A percentile compares a stretch with the other conserved stretches of the same genome.
Evolutionary conservation across 2,113 vertebrate genomes (phyloP).

Genomic region (Archilochus colubris): DNA sequence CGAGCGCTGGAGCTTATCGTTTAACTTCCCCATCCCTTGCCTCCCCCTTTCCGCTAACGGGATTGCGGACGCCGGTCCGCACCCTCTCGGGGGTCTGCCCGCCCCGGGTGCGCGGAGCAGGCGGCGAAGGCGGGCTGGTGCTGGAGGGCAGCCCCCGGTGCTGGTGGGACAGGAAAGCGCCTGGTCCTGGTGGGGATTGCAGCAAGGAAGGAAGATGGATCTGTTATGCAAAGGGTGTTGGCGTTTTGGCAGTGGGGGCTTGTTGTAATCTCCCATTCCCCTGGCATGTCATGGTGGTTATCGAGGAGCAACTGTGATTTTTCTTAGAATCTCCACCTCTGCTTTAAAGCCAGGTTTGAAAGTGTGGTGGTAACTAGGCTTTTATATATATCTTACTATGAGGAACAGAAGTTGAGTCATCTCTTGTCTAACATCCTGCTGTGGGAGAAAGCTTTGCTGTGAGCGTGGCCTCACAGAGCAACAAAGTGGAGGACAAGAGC

Average conservation of each 20-base stretch:
- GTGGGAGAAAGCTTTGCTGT: neutral
- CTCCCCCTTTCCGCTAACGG: accelerated
- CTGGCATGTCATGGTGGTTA: neutral
- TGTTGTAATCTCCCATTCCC: neutral
- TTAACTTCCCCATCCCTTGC: no score
- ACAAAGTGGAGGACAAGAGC: neutral
- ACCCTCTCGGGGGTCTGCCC: neutral
- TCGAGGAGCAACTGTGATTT: neutral
- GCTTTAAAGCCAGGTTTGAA: neutral
- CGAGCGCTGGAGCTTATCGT: neutral
- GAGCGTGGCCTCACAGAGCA: neutral
- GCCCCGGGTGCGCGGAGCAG: neutral
- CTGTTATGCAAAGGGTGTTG: neutral
- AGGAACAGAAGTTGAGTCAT: slow-evolving; percentile 57
- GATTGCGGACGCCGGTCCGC: accelerated
- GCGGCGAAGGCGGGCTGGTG: neutral
- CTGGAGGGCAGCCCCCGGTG: neutral
- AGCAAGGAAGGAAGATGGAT: neutral
- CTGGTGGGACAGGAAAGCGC: neutral
- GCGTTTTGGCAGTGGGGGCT: neutral
- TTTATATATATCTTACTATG: slow-evolving; percentile 18
- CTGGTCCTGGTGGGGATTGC: neutral
- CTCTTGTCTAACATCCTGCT: slow-evolving; percentile 32
- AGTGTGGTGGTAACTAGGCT: neutral
- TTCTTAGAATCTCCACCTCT: neutral